Conservation (phyloP, 2,888 invertebrate species). For the Pyrrhosoma nymphula region DNA sequence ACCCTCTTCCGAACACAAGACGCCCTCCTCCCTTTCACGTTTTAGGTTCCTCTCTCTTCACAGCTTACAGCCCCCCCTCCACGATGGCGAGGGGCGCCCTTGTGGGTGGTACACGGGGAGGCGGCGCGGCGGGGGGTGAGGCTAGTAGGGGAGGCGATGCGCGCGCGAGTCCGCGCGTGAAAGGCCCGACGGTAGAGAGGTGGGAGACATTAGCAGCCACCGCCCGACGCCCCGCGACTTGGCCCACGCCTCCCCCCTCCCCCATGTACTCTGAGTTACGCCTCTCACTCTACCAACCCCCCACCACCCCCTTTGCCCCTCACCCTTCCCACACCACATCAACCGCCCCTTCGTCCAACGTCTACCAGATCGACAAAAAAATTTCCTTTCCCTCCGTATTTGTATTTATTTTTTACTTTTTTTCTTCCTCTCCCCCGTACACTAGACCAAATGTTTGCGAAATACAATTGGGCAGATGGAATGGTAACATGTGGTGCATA, state of each 20-base stretch:
- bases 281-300: neutral
- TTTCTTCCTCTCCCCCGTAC: neutral
- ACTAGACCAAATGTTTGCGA: neutral
- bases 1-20: neutral
- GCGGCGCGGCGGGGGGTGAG: no score
- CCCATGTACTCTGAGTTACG: neutral
- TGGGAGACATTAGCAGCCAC: neutral
- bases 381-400: conserved; percentile 31
- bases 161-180: neutral
- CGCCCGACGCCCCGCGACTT: neutral
- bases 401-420: neutral
- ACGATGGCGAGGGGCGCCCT: neutral
- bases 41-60: neutral
- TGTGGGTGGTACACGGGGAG: neutral
- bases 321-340: no score
- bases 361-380: neutral
- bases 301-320: neutral
- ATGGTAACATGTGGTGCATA: neutral
- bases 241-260: neutral
- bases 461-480: neutral
- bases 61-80: neutral
- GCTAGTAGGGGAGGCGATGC: neutral
- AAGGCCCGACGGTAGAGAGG: neutral
- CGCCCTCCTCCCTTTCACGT: neutral
- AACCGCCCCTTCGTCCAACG: neutral